Conservation (phyloP, 2,888 invertebrate species). For the Pseudococcus jackbeardsleyi region DNA sequence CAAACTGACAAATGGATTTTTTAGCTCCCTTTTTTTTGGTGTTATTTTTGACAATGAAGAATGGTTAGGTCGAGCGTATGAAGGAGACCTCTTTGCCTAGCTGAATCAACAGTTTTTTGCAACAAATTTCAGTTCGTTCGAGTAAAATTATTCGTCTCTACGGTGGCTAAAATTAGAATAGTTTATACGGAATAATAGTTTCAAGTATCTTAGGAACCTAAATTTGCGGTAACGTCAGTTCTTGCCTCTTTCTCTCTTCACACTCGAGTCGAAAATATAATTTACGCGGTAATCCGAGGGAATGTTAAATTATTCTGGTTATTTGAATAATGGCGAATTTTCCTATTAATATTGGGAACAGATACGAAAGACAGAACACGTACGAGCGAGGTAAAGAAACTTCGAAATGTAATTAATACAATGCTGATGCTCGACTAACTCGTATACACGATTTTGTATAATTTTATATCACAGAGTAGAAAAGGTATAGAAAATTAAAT, state of each 20-base stretch:
- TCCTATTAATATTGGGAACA: slow-evolving; percentile 28
- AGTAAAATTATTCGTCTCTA: neutral
- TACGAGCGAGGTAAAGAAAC: slow-evolving; percentile 11
- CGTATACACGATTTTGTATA: neutral
- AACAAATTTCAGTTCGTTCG: neutral
- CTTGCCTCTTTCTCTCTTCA: slow-evolving; percentile 14
- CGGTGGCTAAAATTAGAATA: slow-evolving; percentile 23
- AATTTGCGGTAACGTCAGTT: slow-evolving; percentile 40
- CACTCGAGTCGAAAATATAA: slow-evolving; percentile 23
- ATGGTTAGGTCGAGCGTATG: neutral
- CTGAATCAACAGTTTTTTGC: slow-evolving; percentile 17
- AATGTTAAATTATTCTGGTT: slow-evolving; percentile 48
- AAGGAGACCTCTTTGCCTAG: neutral
- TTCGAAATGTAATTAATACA: slow-evolving; percentile 37
- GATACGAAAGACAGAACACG: neutral
- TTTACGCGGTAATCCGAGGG: slow-evolving; percentile 35
- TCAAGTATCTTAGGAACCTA: slow-evolving; percentile 29
- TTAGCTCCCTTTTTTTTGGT: neutral
- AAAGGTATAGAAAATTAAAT: neutral
- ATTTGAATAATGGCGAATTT: slow-evolving; percentile 42
- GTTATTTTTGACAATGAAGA: neutral
- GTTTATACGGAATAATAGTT: slow-evolving; percentile 29
- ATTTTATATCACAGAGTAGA: neutral
- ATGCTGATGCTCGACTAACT: neutral
- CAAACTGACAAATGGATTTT: neutral